Evolutionary conservation across 2,888 invertebrate species (phyloP), one percentile per base, ranked within the genome.

Genomic region (Cyaniris semiargus): DNA sequence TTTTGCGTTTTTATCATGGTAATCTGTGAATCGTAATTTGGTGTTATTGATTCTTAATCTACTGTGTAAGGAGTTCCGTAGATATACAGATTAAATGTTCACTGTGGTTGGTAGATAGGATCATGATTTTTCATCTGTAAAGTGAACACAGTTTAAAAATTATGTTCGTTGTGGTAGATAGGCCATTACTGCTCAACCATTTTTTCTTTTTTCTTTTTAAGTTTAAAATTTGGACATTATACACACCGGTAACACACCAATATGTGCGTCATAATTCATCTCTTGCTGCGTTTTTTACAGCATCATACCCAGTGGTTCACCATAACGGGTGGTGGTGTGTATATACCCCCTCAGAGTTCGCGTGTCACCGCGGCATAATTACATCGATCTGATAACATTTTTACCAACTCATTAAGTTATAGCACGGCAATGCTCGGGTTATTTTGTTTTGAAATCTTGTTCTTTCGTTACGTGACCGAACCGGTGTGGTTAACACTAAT

Each of bases 361-460:
- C 86, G 88, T 86, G 90, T 88, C 87, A 87, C 87, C 84, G 87
- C 86, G 86, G 88, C 89, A 90, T 92, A 90, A 90, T 91, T 90
- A 89, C 86, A 85, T 87, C 89, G 88, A 90, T 91, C 91, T 84
- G 88, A 89, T 89, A 90, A 85, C 81, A 86, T 87, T 88, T 90
- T 89, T 87, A 89, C 83, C 85, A 88, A 90, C 88, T 86, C 84
- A 83, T 86, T 89, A 87, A 89, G 88, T 87, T 89, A 88, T 86
- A 88, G 88, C 87, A 87, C 89, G 84, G 82, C 84, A 81, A 84
- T 87, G 85, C 87, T 86, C 84, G 83, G 82, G 83, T 85, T 84
- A 84, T 82, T 82, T 81, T 66, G 66, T 81, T 81, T 83, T 80
- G 80, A 77, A 75, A 78, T 78, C 80, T 80, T 80, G 81, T 80